Percentiles rank a stretch among this genome's conserved stretches.
phyloP scores from a whole-genome alignment of 2,888 invertebrate species.

The Ditula angustiorana region DNA sequence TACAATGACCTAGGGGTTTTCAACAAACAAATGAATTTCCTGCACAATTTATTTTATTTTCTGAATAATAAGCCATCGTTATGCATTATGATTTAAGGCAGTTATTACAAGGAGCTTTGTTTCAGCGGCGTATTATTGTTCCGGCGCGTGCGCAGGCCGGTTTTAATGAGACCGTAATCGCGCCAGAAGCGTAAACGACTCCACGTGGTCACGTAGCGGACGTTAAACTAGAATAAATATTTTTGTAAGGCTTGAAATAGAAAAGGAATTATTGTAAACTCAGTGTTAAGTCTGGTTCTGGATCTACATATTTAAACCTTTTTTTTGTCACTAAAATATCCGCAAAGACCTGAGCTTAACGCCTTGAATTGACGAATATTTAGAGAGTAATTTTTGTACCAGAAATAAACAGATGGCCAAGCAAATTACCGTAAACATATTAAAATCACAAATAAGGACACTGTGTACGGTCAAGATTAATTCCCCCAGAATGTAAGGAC shows the following conservation, averaged over 20 bases:
- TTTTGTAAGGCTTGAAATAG: conserved; percentile 33
- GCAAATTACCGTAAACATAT: too few species aligned
- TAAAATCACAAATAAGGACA: too few species aligned
- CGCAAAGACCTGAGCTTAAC: too few species aligned
- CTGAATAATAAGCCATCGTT: conserved; percentile 18
- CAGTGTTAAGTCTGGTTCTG: background rate
- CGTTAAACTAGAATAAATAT: conserved; percentile 37
- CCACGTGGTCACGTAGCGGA: conserved; percentile 38
- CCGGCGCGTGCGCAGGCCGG: conserved; percentile 57
- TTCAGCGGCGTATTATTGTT: conserved; percentile 66
- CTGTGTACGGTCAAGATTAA: too few species aligned
- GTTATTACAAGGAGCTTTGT: conserved; percentile 53
- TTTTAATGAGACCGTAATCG: conserved; percentile 50
- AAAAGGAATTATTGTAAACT: background rate
- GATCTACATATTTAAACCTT: background rate
- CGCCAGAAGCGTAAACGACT: conserved; percentile 19
- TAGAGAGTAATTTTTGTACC: too few species aligned
- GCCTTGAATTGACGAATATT: too few species aligned
- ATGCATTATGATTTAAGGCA: conserved; percentile 32
- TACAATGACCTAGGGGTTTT: background rate
- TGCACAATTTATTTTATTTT: background rate
- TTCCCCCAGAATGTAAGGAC: too few species aligned
- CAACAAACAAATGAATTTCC: background rate
- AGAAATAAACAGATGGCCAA: too few species aligned
- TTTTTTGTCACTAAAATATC: background rate